Percentiles rank a stretch among this genome's conserved stretches.
These are phyloP conservation scores for Loris lydekkerianus DNA, from an alignment of 2,797 vertebrate genomes.

Conservation along the genomic window DNA sequence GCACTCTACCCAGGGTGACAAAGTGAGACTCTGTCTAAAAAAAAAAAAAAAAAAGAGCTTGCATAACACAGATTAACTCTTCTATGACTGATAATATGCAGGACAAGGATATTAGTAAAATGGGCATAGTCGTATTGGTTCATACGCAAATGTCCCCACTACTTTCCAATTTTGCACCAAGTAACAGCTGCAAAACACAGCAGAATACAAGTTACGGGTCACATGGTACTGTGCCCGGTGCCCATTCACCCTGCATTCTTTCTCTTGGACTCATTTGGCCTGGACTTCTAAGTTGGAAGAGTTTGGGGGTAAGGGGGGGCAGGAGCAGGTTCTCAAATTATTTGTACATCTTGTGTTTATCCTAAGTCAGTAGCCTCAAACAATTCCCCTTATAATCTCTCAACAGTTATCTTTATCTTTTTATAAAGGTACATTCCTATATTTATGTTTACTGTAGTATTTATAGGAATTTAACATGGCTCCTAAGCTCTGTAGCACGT, in stretches of 20 bases:
- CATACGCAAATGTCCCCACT: neutral
- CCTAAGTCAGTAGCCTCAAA: slow-evolving; percentile 31
- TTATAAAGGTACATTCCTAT: slow-evolving; percentile 21
- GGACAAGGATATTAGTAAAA: neutral
- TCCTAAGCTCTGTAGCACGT: slow-evolving; percentile 30
- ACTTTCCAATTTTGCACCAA: neutral
- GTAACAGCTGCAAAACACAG: neutral
- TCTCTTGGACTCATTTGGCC: neutral
- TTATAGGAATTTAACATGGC: slow-evolving; percentile 47
- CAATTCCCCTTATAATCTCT: neutral
- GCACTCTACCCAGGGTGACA: no score
- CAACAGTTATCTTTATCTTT: neutral
- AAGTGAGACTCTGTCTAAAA: no score
- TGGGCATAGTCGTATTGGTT: neutral
- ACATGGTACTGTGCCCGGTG: accelerated
- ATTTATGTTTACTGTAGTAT: slow-evolving; percentile 42
- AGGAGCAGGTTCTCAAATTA: neutral
- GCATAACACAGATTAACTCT: neutral
- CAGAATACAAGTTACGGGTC: neutral
- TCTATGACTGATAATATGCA: neutral
- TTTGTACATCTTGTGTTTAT: slow-evolving; percentile 27
- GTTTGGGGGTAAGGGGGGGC: neutral
- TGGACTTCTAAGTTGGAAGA: neutral
- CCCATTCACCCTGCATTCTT: neutral
- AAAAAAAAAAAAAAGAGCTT: neutral